Base-by-base conservation (phyloP, 2,113 vertebrate species). In the Carlito syrichta region DNA sequence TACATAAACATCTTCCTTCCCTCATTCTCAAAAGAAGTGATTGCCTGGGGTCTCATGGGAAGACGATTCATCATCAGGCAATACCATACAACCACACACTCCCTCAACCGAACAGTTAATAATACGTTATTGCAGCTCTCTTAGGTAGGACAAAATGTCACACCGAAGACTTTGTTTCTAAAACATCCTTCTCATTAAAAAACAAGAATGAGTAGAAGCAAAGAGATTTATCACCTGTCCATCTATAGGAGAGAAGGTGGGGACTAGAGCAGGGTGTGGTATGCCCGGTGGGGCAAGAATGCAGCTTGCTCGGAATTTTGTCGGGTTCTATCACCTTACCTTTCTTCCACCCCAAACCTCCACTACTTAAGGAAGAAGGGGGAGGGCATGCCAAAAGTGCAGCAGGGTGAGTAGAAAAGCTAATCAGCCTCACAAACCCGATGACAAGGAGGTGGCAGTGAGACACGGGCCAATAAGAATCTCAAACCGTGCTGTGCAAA, bases 21-120 rank as follows among this genome's bases (percentile, higher is more conserved):
- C 32, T 38, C 27, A n/a, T 52, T 95, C 93, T 84, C 48, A 52
- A 23, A 89, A 97, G 92, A 52, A 96, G 52, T 30, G 90, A 81
- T 89, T 94, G 62, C 69, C 82, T 32, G 48, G 50, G 27, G 63
- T 79, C 94, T 82, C 89, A 6, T 0, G 71, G 97, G 87, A 97
- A 96, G 89, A 92, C 85, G 91, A 96, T 62, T 96, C 97, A 96
- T 16, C 17, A 93, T 43, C 92, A 97, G 96, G 82, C 98, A 96
- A 96, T 56, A 68, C 43, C 14, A 88, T 76, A 79, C 30, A 96
- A 95, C 91, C 93, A 88, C 81, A 62, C 7, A 79, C 77, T 96
- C 91, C 91, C 40, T 62, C 71, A n/a, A 85, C 60, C 23, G 32
- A 89, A 54, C 91, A 91, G 93, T 12, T 69, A 89, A 71, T 66